Evolutionary conservation across 2,113 vertebrate genomes (phyloP), one percentile per base, ranked within the genome.

Genomic region (Zingel zingel): DNA sequence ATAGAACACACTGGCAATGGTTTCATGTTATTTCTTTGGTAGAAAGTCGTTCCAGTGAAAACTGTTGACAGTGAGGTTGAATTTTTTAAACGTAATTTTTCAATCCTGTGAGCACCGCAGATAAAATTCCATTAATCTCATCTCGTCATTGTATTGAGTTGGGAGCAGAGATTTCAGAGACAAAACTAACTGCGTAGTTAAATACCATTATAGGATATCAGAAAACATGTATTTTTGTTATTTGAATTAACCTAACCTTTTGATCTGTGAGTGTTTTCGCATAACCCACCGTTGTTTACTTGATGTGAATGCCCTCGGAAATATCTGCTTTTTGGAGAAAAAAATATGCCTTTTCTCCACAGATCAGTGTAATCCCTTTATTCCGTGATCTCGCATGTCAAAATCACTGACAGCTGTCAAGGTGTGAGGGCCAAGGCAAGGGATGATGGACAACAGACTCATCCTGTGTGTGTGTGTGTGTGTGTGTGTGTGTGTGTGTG

Each of bases 331-430:
- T n/a, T n/a, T n/a, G n/a, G n/a, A n/a, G n/a, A n/a, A n/a, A n/a
- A n/a, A n/a, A n/a, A n/a, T 27, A 2, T 27, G 27, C 27, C 57
- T 61, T 70, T 66, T 84, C 73, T 73, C 68, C 56, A 36, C 75
- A 64, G 65, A 88, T 86, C 67, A 84, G 83, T 14, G 15, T 81
- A 89, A 86, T 89, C 82, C 59, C 75, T 74, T 72, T 77, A 80
- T 75, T 63, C 67, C 63, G 63, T 69, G 59, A 85, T 86, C 69
- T 80, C 18, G 54, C 56, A 10, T 79, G 84, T 82, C 68, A 74
- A 74, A 88, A 86, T 88, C 79, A 66, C 66, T 79, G 86, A 87
- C 89, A 92, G 84, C 86, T 91, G 90, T 92, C 89, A 84, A 86
- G 74, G 88, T 89, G 88, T 78, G 61, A 90, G 72, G 76, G 81